Evolutionary conservation across 2,797 vertebrate genomes (phyloP).

Genomic region (Podarcis siculus): DNA sequence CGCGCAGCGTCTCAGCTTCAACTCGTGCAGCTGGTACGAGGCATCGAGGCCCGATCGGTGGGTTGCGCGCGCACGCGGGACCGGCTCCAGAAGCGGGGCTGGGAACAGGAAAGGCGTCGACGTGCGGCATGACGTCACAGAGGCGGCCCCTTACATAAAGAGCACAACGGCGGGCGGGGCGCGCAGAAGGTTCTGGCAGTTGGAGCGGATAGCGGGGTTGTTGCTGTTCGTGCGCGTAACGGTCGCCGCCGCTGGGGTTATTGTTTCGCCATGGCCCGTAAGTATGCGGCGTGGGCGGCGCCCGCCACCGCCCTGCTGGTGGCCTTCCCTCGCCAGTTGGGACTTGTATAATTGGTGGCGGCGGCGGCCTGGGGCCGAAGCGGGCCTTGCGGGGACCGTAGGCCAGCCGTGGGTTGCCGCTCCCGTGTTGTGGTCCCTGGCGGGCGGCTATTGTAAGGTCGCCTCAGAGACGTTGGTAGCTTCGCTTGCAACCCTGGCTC

Average conservation of each 20-base stretch:
- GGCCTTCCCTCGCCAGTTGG: neutral
- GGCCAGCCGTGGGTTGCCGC: slow-evolving; percentile 22
- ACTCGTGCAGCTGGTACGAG: neutral
- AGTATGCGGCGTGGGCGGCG: neutral
- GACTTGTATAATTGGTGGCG: too few relatives aligned
- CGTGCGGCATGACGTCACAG: neutral
- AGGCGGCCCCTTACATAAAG: neutral
- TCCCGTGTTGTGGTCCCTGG: neutral
- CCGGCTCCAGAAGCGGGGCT: neutral
- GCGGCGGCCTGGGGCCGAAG: neutral
- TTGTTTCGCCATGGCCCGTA: slow-evolving; percentile 45
- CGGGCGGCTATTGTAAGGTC: neutral
- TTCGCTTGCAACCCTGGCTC: neutral
- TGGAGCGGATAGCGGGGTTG: neutral
- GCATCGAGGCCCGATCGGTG: too few relatives aligned
- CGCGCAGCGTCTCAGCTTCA: neutral
- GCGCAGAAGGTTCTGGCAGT: neutral
- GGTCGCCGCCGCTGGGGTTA: slow-evolving; percentile 45
- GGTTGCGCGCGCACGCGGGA: neutral
- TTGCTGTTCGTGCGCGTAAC: neutral
- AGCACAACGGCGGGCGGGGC: neutral
- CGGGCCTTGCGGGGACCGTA: neutral
- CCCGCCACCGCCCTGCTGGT: neutral
- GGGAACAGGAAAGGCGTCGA: neutral
- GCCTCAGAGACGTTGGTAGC: neutral